Evolutionary conservation across 2,113 vertebrate species (phyloP), one percentile per base, ranked within the genome.

Genomic region (Desmodus rotundus): DNA sequence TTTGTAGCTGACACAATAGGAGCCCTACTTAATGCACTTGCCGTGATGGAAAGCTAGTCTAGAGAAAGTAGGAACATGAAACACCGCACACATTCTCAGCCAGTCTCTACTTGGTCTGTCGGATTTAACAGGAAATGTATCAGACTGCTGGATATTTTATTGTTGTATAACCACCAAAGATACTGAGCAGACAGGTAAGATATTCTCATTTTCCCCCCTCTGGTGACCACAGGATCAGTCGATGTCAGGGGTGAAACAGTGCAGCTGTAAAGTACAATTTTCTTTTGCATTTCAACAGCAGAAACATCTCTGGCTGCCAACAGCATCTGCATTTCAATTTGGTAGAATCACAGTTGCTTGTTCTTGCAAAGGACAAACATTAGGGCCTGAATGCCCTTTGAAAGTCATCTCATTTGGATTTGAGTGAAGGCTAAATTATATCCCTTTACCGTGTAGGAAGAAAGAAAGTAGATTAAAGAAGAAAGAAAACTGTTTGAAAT

Each of bases 401-500:
- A 98, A 96, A 96, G 89, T 68, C 80, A 91, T 77, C 77, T 95
- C 56, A 5, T 94, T 47, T 97, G 93, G 72, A 97, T 95, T 63
- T 31, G 10, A 98, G 83, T 80, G 70, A 97, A 91, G 67, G 87
- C 52, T 94, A 97, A 96, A 91, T 72, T 97, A 94, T 72, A 81
- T 81, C 94, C 97, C 63, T 93, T 83, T 84, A 83, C 8, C 36
- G 88, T 1, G 58, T 41, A 93, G 5, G 89, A 98, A 94, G 56
- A 97, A 96, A 33, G 47, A 95, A 95, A 45, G 56, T 31, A 2
- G 93, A 96, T 91, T 73, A 96, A 77, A 93, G 87, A 94, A 96
- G 68, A 97, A 97, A 98, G 96, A 97, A 52, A 45, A 95, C 74
- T 94, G 50, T 97, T 98, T 97, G 82, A 97, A 98, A 97, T 82